phyloP scores from a whole-genome alignment of 2,113 vertebrate genomes.

The Tragelaphus strepsiceros region DNA sequence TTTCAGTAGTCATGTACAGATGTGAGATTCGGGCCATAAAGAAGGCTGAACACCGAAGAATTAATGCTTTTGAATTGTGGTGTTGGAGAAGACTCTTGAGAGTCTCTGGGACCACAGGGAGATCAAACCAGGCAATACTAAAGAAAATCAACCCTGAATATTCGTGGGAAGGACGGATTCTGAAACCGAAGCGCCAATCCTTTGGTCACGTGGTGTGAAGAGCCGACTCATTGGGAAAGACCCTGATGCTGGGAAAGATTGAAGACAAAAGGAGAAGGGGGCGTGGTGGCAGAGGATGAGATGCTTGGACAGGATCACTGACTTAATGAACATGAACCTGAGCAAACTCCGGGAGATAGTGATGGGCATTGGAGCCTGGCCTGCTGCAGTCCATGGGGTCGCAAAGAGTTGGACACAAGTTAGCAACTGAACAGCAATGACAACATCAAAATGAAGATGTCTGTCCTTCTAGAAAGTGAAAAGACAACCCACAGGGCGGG shows the following conservation, averaged over 20 bases:
- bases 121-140: background rate
- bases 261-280: background rate
- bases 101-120: background rate
- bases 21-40: background rate
- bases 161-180: background rate
- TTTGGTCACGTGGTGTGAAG: background rate
- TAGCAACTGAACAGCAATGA: fast-evolving
- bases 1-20: background rate
- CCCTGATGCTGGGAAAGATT: background rate
- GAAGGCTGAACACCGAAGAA: background rate
- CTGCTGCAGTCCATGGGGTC: background rate
- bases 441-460: background rate
- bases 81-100: background rate
- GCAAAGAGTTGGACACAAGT: background rate
- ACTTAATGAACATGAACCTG: background rate
- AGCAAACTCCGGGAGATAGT: background rate
- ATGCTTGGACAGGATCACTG: background rate
- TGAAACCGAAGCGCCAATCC: background rate
- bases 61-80: background rate
- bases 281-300: background rate
- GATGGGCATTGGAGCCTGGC: fast-evolving
- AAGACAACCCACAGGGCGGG: background rate
- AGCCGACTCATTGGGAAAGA: background rate
- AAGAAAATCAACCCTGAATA: background rate
- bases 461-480: background rate